Conservation (phyloP, 2,888 invertebrate species). For the Loripinus fragilis region DNA sequence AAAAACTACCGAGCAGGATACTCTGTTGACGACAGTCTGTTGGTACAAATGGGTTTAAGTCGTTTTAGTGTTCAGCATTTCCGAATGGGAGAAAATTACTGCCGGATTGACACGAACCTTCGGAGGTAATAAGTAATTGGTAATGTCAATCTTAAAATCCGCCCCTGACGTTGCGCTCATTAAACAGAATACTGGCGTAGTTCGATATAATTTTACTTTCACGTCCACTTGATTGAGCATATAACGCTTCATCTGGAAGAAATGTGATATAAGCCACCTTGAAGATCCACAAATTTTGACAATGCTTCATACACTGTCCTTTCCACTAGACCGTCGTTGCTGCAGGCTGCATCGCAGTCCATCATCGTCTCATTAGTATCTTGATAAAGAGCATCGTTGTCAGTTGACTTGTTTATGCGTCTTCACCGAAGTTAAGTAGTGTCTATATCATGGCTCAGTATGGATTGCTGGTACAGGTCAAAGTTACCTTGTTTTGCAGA, state of each 20-base stretch:
- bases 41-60: conserved; percentile 31
- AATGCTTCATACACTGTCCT: neutral
- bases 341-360: neutral
- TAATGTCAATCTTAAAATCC: conserved; percentile 24
- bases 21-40: conserved; percentile 23
- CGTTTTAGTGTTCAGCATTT: conserved; percentile 27
- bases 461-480: conserved; percentile 10
- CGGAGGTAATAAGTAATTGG: conserved; percentile 11
- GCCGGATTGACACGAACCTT: conserved; percentile 22
- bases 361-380: conserved; percentile 11
- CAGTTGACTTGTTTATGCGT: conserved; percentile 10
- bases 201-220: conserved; percentile 29
- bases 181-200: conserved; percentile 27
- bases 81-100: conserved; percentile 17
- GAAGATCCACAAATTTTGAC: conserved; percentile 9
- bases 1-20: conserved; percentile 21
- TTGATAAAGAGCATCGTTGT: conserved; percentile 18
- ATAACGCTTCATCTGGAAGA: conserved; percentile 27
- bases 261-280: conserved; percentile 17
- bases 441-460: conserved; percentile 25
- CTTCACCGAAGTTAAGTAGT: conserved; percentile 19
- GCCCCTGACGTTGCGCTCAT: conserved; percentile 13
- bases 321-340: conserved; percentile 13
- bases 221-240: conserved; percentile 28
- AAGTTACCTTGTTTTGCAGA: conserved; percentile 21